Base-by-base conservation (phyloP, 1,140 invertebrate species). In the Brachystomella parvula region DNA sequence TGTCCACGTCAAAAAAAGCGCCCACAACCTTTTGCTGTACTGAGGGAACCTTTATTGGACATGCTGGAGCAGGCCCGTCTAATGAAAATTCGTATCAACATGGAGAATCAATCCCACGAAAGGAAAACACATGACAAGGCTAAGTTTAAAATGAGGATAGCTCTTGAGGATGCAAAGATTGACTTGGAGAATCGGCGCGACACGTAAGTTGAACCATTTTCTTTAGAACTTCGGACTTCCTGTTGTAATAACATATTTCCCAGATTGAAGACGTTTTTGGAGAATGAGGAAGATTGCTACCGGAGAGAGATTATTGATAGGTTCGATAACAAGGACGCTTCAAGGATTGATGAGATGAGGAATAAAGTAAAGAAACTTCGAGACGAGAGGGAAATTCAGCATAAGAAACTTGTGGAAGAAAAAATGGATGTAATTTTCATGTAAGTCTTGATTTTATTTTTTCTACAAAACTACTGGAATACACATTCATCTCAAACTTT, bases 361-460 rank as follows among this genome's bases (percentile, higher is more conserved):
- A 44, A 47, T 30, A 58, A 66, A 19, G 68, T 72, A 2, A 33
- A 21, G 19, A 32, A 39, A 21, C 57, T 72, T 31, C 21, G 63
- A 59, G 47, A 28, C 28, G 44, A 66, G 58, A 24, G 67, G 29
- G 64, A 70, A 33, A 57, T 32, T 17, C 60, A 68, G 15, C 28
- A 70, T 3, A 61, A 68, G 47, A 60, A 68, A 53, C 15, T 70
- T 39, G 71, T 72, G 30, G 64, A 72, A 2, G 39, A 63, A n/a
- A 72, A 72, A 62, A 47, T 70, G 1, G 61, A 72, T 53, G 44
- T 58, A 44, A 49, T 49, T 28, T 72, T 72, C 47, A 53, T 66
- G 66, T 72, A 49, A 64, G 12, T 39, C 28, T 31, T 39, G 19
- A 12, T 17, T 44, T 21, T 63, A 29, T 1, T 28, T 49, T 24